Percentiles rank a stretch among this genome's conserved stretches.
These are phyloP conservation scores for Torymus texanus DNA, from an alignment of 2,888 invertebrate species.

Conservation along the genomic window DNA sequence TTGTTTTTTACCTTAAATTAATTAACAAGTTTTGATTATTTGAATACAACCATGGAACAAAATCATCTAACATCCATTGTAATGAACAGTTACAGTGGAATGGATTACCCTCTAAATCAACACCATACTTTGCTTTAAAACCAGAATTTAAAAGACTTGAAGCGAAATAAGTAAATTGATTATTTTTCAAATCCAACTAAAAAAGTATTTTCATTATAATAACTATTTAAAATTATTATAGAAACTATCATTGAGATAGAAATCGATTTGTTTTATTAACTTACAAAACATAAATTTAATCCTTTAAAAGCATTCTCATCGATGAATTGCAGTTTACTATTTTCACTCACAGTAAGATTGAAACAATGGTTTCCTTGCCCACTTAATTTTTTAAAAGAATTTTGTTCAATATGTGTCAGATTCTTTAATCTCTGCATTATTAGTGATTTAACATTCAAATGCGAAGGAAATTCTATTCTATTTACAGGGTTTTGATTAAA, in stretches of 20 bases:
- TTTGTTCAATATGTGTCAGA: slow-evolving; percentile 68
- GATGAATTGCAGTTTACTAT: slow-evolving; percentile 74
- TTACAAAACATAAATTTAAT: slow-evolving; percentile 78
- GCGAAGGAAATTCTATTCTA: slow-evolving; percentile 76
- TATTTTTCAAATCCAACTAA: slow-evolving; percentile 79
- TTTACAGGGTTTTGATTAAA: slow-evolving; percentile 78
- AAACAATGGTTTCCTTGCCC: slow-evolving; percentile 72
- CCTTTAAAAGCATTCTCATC: slow-evolving; percentile 69
- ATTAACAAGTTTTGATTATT: slow-evolving; percentile 74
- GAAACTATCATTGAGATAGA: too few species aligned
- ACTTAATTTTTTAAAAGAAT: slow-evolving; percentile 76
- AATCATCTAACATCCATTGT: slow-evolving; percentile 79
- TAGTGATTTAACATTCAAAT: slow-evolving; percentile 75
- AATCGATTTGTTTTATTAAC: slow-evolving; percentile 60
- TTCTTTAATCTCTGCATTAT: slow-evolving; percentile 68
- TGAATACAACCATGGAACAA: slow-evolving; percentile 77
- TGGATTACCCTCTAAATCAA: slow-evolving; percentile 80
- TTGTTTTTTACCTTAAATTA: slow-evolving; percentile 76
- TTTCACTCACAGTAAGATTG: slow-evolving; percentile 76
- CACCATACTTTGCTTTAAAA: slow-evolving; percentile 72
- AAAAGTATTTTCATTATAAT: slow-evolving; percentile 23
- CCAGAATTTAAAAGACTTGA: slow-evolving; percentile 67
- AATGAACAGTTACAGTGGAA: slow-evolving; percentile 80
- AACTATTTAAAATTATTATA: slow-evolving; percentile 26
- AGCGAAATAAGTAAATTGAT: slow-evolving; percentile 76